Evolutionary conservation across 35 echinoderm and acorn worm genomes (phyloP), one percentile per base, ranked within the genome.

Genomic region (Antedon bifida): DNA sequence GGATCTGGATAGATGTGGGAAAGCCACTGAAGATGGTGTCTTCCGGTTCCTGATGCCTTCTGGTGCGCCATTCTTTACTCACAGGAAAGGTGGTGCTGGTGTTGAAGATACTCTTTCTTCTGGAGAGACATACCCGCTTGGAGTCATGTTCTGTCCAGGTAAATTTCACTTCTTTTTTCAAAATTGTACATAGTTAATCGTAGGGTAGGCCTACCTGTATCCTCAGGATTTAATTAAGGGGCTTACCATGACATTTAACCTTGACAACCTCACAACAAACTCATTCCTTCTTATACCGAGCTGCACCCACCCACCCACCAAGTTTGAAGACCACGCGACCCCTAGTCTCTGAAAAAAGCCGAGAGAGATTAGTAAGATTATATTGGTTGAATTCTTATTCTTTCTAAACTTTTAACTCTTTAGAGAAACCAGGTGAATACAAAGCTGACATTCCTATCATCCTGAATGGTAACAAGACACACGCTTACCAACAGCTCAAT

Each of bases 141-240:
- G 87, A 81, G 87, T 89, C 84, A 91, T 86, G 81, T 97, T 97
- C 77, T 97, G 93, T 90, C 93, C 93, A 87, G 90, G 93, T 97
- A 82, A 83, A n/a, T 88, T 31, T 82, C 29, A 78, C 14, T 31
- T n/a, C 14, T 16, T 73, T n/a, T 16, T 73, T 16, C 14, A 16
- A n/a, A n/a, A 73, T 16, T n/a, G 14, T 73, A n/a, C n/a, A 14
- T n/a, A n/a, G 13, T 73, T 73, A 14, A 14, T n/a, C 14, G 13
- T n/a, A 73, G 55, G 55, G 55, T 16, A 73, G n/a, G n/a, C 14
- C n/a, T 73, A 73, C 55, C 19, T 19, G 8, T 28, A 73, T 73
- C n/a, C n/a, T n/a, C n/a, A n/a, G n/a, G n/a, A n/a, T n/a, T n/a
- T n/a, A n/a, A n/a, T n/a, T n/a, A n/a, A n/a, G n/a, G n/a, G n/a